Conservation (phyloP, 2,888 invertebrate genomes). For the Lomographa bimaculata region DNA sequence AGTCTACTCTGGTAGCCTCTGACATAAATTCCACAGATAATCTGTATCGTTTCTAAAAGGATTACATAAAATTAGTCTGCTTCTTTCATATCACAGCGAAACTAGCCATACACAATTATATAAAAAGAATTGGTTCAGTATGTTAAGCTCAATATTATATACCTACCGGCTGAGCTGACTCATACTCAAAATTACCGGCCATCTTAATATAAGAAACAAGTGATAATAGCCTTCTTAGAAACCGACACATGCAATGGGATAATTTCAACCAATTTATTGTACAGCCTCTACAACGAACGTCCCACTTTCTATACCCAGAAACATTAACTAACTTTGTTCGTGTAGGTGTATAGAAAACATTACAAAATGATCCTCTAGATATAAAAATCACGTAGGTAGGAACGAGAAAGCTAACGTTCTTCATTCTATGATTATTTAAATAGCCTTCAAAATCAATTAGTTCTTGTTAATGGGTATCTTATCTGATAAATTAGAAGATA, state of each 20-base stretch:
- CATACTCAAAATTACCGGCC: constrained; percentile 1
- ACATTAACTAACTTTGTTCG: constrained; percentile 8
- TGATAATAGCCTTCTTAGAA: constrained; percentile 12
- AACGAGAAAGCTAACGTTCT: constrained; percentile 14
- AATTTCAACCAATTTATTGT: constrained; percentile 2
- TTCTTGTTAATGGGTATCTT: constrained; percentile 24
- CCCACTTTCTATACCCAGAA: constrained; percentile 20
- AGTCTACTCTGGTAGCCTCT: no score
- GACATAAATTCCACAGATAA: no score
- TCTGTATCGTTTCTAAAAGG: no score
- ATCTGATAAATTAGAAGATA: constrained; percentile 21
- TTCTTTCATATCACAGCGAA: no score
- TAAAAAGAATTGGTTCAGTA: no score
- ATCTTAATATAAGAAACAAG: neutral
- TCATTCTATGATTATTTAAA: constrained; percentile 28
- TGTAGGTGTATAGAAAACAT: constrained; percentile 20
- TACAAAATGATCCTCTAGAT: constrained; percentile 5
- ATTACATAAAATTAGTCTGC: no score
- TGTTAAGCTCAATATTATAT: no score
- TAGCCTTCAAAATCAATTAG: constrained; percentile 39
- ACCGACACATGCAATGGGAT: neutral
- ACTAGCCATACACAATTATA: no score
- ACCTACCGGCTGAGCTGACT: no score
- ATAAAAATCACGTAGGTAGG: constrained; percentile 18
- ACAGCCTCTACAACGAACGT: neutral